Evolutionary conservation across 30 jellyfish, hydroid and myxozoan genomes (phyloP), one percentile per base, ranked within the genome.

Genomic region (Sanderia malayensis): DNA sequence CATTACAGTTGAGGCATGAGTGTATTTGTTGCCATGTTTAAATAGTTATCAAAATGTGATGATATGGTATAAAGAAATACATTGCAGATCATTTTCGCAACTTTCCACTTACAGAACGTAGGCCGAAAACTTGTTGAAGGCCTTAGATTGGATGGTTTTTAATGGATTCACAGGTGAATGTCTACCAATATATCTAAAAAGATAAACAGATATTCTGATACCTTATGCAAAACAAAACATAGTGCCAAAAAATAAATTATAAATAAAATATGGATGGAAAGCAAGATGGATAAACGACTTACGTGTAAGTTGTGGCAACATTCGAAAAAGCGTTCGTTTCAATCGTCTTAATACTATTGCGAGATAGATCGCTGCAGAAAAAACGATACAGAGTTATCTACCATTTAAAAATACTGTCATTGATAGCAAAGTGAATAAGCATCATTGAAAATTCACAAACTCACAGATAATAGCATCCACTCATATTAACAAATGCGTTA

Each of bases 271-370:
- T n/a, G n/a, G n/a, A n/a, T n/a, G n/a, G n/a, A n/a, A n/a, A n/a
- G n/a, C n/a, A n/a, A n/a, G n/a, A n/a, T n/a, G n/a, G n/a, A n/a
- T 25, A 17, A 13, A 4, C 58, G 26, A 19, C 88, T 61, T 88
- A 88, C 97, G 75, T 66, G 44, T 52, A 21, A 4, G 49, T 17
- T 58, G 95, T 73, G 1, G 46, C 58, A 11, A 76, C 84, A 59
- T 80, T 88, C 45, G 66, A 44, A 64, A 88, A 88, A 1, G 79
- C 97, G 75, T 80, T 72, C 33, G 92, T 41, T 46, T 74, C 94
- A 13, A 88, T 75, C 44, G 92, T 71, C 24, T 81, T 95, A 58
- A 88, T 82, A 1, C 78, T 70, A 76, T 88, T 88, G 31, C 44
- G 8, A 11, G 60, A 66, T 22, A 87, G 80, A 68, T 70, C 46